A percentile compares a stretch with the other conserved stretches of the same genome.
These are phyloP conservation scores for Acanthosepion pharaonis DNA, from an alignment of 2,888 invertebrate genomes.

Conservation along the genomic window DNA sequence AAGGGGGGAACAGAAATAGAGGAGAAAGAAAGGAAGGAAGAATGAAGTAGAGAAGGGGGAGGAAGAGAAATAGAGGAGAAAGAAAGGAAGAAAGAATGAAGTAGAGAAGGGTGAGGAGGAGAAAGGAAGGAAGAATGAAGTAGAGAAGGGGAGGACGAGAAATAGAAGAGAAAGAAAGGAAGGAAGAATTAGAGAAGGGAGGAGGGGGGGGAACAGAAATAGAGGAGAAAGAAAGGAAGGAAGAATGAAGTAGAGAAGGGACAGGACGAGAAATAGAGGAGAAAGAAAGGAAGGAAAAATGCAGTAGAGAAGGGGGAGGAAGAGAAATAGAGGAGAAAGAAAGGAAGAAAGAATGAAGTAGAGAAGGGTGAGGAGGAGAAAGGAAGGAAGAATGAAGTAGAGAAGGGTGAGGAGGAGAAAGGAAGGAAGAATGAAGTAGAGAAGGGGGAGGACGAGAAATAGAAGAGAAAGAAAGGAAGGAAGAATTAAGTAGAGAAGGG, in stretches of 20 bases:
- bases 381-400: not conserved
- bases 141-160: not conserved
- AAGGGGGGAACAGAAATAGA: not conserved
- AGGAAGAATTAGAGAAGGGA: not conserved
- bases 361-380: not conserved
- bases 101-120: no score
- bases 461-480: not conserved
- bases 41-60: not conserved
- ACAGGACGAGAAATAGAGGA: not conserved
- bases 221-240: not conserved
- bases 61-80: not conserved
- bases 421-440: not conserved
- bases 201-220: not conserved
- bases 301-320: not conserved
- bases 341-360: not conserved
- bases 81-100: not conserved
- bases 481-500: not conserved
- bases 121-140: not conserved
- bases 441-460: not conserved
- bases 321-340: not conserved
- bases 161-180: not conserved
- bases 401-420: no score
- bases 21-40: not conserved
- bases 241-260: not conserved
- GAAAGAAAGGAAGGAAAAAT: no score